These are phyloP conservation scores for Meliscaeva auricollis DNA, from an alignment of 2,888 invertebrate species.

Conservation along the genomic window DNA sequence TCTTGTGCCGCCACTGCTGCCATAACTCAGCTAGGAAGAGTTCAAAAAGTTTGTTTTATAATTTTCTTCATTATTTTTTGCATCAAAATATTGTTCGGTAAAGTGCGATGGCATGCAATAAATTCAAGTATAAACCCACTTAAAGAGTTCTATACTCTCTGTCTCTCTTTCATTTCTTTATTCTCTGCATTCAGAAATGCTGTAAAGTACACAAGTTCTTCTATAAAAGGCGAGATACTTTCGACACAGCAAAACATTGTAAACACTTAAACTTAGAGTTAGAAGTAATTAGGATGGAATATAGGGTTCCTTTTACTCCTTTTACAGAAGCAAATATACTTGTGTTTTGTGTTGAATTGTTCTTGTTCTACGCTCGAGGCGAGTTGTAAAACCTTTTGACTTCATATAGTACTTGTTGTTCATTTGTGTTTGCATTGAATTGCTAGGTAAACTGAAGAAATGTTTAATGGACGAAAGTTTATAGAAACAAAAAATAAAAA, in stretches of 20 bases:
- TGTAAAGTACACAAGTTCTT: background rate
- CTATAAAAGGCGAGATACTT: slow-evolving; percentile 44
- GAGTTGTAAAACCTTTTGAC: slow-evolving; percentile 24
- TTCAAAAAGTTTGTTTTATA: slow-evolving; percentile 27
- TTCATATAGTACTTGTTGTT: slow-evolving; percentile 10
- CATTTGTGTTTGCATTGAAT: slow-evolving; percentile 18
- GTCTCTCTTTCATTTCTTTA: no score
- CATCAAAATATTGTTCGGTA: background rate
- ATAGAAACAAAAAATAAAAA: background rate
- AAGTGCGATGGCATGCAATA: slow-evolving; percentile 40
- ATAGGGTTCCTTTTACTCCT: slow-evolving; percentile 14
- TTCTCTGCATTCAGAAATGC: background rate
- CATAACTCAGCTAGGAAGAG: slow-evolving; percentile 24
- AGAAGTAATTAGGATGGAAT: slow-evolving; percentile 58
- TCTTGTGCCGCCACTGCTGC: background rate
- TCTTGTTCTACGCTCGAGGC: slow-evolving; percentile 11
- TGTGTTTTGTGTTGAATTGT: slow-evolving; percentile 12
- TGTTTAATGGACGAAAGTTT: slow-evolving; percentile 16
- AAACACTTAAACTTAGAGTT: slow-evolving; percentile 59
- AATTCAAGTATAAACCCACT: slow-evolving; percentile 16
- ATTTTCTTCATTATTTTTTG: background rate
- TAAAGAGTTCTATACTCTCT: slow-evolving; percentile 5
- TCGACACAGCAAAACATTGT: slow-evolving; percentile 52
- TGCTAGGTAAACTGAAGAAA: background rate
- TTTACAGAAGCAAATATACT: slow-evolving; percentile 6